Base-by-base conservation (phyloP, 2,113 vertebrate genomes). In the Paratilapia polleni region DNA sequence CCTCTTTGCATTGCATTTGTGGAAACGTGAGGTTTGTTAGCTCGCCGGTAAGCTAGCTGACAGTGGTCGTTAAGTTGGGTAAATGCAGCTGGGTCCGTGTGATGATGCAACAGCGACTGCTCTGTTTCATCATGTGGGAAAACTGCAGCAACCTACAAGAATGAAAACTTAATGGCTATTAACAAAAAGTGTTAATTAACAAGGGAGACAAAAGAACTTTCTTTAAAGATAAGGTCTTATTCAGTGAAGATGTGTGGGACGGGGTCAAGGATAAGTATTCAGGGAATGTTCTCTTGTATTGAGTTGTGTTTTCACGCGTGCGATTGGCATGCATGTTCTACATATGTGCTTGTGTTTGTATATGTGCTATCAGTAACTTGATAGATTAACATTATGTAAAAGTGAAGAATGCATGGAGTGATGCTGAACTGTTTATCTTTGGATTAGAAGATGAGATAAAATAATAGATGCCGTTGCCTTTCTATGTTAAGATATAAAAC, bases 21-120 rank as follows among this genome's bases (percentile, higher is more conserved):
- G 2, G n/a, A 57, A 41, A 2, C 0, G 28, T 80, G 5, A n/a
- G 8, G 11, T 5, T 20, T 54, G 52, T 60, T 43, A 20, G 83
- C 20, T 84, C 34, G 73, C 60, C n/a, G 28, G 1, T 52, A 14
- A 52, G 88, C 89, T 83, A 81, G 68, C 8, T 70, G 62, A 8
- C 43, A 14, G 19, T 6, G 22, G 13, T 19, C 6, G 74, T 84
- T 74, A 20, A 54, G 83, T 86, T 62, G 10, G 19, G 34, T 28
- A 12, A 79, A 81, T 85, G 79, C 77, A 87, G 84, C 41, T 63
- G 76, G 13, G 34, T 24, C 26, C 80, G 64, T 52, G 77, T 60
- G 59, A 93, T 96, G 94, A 96, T 94, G 96, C 95, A 96, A 96
- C 90, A 87, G 82, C 73, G 15, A n/a, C 31, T 5, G 54, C 49